These are phyloP conservation scores for Orussus abietinus DNA, from an alignment of 1,140 invertebrate genomes.

Conservation along the genomic window DNA sequence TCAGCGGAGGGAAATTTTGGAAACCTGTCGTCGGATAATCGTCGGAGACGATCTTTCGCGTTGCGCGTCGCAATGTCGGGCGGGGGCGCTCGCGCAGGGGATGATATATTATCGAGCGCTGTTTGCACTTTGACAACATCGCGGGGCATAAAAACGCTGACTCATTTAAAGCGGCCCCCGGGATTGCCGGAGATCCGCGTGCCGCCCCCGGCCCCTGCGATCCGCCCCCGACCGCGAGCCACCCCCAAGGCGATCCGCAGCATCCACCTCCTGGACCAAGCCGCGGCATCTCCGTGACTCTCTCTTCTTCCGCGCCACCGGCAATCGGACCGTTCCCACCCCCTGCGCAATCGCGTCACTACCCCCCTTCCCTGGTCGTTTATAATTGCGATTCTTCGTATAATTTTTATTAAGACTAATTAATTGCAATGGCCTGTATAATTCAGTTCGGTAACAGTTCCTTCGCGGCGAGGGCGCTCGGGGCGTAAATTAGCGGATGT, in stretches of 20 bases:
- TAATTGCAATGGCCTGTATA: conserved; percentile 51
- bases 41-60: too few relatives aligned
- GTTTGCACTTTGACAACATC: conserved; percentile 57
- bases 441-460: conserved; percentile 32
- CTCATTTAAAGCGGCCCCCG: conserved; percentile 55
- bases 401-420: conserved; percentile 55
- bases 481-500: conserved; percentile 33
- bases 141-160: conserved; percentile 56
- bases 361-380: conserved; percentile 26
- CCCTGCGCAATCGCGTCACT: too few relatives aligned
- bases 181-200: conserved; percentile 44
- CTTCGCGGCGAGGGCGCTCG: conserved; percentile 17
- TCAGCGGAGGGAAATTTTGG: too few relatives aligned
- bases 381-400: conserved; percentile 48
- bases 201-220: conserved; percentile 22
- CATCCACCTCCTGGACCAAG: conserved; percentile 17
- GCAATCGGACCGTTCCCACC: conserved; percentile 28
- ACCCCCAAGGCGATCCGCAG: conserved; percentile 13
- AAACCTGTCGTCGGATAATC: too few relatives aligned
- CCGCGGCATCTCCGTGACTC: conserved; percentile 39
- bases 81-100: conserved; percentile 38
- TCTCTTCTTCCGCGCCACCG: conserved; percentile 41
- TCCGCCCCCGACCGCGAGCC: conserved; percentile 10
- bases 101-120: conserved; percentile 54
- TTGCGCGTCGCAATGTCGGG: too few relatives aligned